Percentiles rank a stretch among this genome's conserved stretches.
phyloP scores from a whole-genome alignment of 2,113 vertebrate species.

The Lophochroa leadbeateri region DNA sequence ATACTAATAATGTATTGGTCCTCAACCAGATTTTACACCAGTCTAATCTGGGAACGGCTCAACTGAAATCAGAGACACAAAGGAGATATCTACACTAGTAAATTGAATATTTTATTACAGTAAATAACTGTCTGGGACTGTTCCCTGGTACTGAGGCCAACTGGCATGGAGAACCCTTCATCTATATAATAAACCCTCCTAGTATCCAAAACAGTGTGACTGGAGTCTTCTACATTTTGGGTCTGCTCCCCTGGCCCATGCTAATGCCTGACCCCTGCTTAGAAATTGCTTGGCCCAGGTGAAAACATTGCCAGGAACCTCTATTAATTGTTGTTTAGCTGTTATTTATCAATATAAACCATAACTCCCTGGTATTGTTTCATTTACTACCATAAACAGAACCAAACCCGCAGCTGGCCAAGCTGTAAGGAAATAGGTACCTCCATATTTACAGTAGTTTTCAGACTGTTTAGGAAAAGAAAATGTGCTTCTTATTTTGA shows the following conservation, averaged over 20 bases:
- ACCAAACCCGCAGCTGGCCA: not conserved
- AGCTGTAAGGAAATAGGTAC: not conserved
- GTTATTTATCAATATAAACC: not conserved
- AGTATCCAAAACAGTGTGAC: not conserved
- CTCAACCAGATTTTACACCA: not conserved
- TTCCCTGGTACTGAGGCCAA: not conserved
- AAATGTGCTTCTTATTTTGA: not conserved
- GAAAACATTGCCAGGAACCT: not conserved
- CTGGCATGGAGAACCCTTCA: not conserved
- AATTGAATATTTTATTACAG: slow-evolving; percentile 42
- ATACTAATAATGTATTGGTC: not conserved
- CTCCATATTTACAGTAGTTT: not conserved
- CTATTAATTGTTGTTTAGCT: not conserved
- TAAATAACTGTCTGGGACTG: slow-evolving; percentile 31
- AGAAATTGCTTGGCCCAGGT: not conserved
- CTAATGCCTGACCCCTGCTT: not conserved
- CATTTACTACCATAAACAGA: not conserved
- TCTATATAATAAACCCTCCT: not conserved
- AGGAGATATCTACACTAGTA: not conserved
- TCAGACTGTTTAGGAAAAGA: not conserved
- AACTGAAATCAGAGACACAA: not conserved
- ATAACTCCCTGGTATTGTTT: not conserved
- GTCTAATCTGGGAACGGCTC: not conserved
- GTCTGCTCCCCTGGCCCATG: not conserved
- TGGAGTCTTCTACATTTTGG: not conserved